Evolutionary conservation across 2,113 vertebrate genomes (phyloP), one percentile per base, ranked within the genome.

Genomic region (Carlito syrichta): DNA sequence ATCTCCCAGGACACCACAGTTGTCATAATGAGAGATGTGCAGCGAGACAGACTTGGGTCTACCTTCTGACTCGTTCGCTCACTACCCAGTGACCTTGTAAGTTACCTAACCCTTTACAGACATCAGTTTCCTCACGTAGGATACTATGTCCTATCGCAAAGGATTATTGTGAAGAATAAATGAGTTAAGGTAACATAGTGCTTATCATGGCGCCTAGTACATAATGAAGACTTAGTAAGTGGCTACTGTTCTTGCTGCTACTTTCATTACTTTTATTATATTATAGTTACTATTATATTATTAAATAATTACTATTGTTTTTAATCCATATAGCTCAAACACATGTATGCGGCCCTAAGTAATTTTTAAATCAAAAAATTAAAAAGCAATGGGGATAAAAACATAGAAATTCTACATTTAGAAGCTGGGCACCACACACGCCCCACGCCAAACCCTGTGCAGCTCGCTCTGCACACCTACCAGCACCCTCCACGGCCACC

Each of bases 291-390:
- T 56, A 22, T 52, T 82, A 14, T 9, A 48, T 86, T 50, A 43
- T 92, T 73, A 85, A 76, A 50, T 74, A 81, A 48, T 73, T 68
- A 45, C 23, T 62, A 58, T 19, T 54, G 50, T 62, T 86, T 86
- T 52, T 62, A 90, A 85, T 25, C 9, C 6, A 45, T 45, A 54
- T 23, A 14, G 13, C 77, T 83, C 20, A 76, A 85, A 74, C 6
- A 76, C 19, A 58, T 35, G 50, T 56, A 50, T 81, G 58, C 25
- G 14, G 74, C 20, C n/a, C n/a, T n/a, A 48, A 88, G 30, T 17
- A 77, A 82, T 52, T 71, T 97, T 86, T 87, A 87, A 85, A 81
- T 66, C 82, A 30, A 71, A 40, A 81, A 93, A 54, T 12, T 50
- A 66, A 23, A 74, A 66, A 54, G 43, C 43, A 52, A 35, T 20